Percentiles rank a stretch among this genome's conserved stretches.
These are phyloP conservation scores for Poecile atricapillus DNA, from an alignment of 2,113 vertebrate genomes.

Conservation along the genomic window DNA sequence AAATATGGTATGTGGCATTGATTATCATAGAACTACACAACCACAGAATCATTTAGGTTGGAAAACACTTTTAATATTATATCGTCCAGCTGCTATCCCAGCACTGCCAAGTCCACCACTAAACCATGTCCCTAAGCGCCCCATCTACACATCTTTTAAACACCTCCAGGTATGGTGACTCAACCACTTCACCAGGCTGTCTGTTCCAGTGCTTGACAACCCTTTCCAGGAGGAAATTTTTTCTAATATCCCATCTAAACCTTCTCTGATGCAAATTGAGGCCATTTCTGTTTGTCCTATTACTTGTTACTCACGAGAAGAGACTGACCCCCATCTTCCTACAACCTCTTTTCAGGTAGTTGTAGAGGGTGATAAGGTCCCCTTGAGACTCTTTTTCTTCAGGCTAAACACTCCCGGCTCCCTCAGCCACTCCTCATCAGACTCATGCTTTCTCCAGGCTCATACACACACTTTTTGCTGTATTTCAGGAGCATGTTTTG, in stretches of 20 bases:
- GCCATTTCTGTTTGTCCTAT: background rate
- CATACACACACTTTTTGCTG: background rate
- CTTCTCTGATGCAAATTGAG: background rate
- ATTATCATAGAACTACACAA: background rate
- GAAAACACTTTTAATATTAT: background rate
- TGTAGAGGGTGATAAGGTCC: background rate
- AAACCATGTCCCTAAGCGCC: background rate
- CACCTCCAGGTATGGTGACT: too few species aligned
- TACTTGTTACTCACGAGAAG: background rate
- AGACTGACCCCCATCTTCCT: accelerated
- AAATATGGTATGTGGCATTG: background rate
- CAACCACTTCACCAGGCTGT: background rate
- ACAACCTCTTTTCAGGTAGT: background rate
- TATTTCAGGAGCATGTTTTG: background rate
- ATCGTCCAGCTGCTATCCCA: background rate
- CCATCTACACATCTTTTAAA: background rate
- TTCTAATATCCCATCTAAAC: background rate
- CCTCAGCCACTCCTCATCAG: background rate
- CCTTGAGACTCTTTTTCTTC: background rate
- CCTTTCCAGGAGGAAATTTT: background rate
- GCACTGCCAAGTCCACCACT: background rate
- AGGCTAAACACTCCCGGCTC: background rate
- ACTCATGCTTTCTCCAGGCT: background rate
- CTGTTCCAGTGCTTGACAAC: background rate
- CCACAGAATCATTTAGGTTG: background rate